Evolutionary conservation across 2,888 invertebrate genomes (phyloP).

Genomic region (Incurvaria masculella): DNA sequence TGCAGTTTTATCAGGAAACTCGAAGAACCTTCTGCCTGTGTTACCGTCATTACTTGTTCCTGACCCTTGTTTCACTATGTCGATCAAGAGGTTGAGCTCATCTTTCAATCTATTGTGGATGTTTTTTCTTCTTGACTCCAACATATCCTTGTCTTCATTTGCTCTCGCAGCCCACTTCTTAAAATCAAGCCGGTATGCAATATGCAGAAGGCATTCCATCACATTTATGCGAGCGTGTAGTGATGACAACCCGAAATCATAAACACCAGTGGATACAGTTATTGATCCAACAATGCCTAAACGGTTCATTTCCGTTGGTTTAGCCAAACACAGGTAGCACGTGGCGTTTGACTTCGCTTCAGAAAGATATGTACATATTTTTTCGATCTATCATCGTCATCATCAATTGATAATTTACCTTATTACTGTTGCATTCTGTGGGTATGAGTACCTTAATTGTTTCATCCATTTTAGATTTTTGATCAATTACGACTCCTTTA

Average conservation of each 20-base stretch:
- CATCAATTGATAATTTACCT: constrained; percentile 9
- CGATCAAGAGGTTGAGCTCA: constrained; percentile 9
- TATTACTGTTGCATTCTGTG: constrained; percentile 7
- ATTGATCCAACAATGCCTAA: constrained; percentile 3
- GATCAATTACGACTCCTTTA: constrained; percentile 7
- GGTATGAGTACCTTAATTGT: constrained; percentile 7
- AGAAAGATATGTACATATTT: constrained; percentile 8
- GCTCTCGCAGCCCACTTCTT: constrained; percentile 7
- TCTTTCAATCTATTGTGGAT: constrained; percentile 8
- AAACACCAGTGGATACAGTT: not conserved
- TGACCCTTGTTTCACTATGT: constrained; percentile 11
- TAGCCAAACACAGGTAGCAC: constrained; percentile 12
- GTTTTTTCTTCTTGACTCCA: constrained; percentile 2
- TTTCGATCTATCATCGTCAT: constrained; percentile 12
- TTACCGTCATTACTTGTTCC: constrained; percentile 11
- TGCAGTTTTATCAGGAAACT: constrained; percentile 14
- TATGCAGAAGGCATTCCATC: constrained; percentile 14
- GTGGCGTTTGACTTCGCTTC: constrained; percentile 6
- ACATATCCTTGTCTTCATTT: not conserved
- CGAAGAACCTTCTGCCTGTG: constrained; percentile 12
- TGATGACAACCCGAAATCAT: constrained; percentile 9
- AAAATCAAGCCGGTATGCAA: constrained; percentile 10
- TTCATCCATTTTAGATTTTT: constrained; percentile 9
- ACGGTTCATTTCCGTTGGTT: constrained; percentile 11
- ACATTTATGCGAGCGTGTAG: constrained; percentile 8